These are phyloP conservation scores for Metopia argyrocephala DNA, from an alignment of 2,888 invertebrate species.

Conservation along the genomic window DNA sequence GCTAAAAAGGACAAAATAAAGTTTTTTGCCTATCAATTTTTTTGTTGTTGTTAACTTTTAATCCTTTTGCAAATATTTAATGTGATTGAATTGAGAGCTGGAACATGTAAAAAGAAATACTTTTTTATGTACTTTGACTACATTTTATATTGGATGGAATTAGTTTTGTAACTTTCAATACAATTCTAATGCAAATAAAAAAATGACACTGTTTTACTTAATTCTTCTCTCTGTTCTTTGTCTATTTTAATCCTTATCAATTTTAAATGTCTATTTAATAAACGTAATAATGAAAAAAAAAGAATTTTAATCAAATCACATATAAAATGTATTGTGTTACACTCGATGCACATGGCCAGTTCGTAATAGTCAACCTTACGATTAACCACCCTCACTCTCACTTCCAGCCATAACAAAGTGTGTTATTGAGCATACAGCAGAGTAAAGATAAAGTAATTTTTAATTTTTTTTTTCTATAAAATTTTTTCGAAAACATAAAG, in stretches of 20 bases:
- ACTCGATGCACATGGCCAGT: not conserved
- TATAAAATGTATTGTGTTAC: not conserved
- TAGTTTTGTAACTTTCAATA: constrained; percentile 11
- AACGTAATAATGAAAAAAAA: constrained; percentile 9
- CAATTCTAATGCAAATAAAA: not conserved
- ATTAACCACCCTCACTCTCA: not conserved
- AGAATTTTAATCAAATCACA: constrained; percentile 13
- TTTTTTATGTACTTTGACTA: too few relatives aligned
- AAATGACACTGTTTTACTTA: not conserved
- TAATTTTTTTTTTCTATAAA: not conserved
- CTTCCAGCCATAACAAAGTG: not conserved
- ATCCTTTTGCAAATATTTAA: not conserved
- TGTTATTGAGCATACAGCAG: not conserved
- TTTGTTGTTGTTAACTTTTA: not conserved
- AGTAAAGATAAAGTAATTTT: not conserved
- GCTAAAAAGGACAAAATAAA: constrained; percentile 3
- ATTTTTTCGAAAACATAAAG: too few relatives aligned
- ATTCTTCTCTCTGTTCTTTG: not conserved
- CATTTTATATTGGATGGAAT: constrained; percentile 12
- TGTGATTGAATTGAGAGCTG: not conserved
- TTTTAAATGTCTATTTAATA: constrained; percentile 30
- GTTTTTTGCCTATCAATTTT: not conserved
- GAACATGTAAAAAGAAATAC: not conserved
- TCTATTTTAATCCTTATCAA: not conserved
- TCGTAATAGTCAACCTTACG: not conserved